Evolutionary conservation across 92 coral and sea anemone genomes (phyloP).

Genomic region (Phymanthus crucifer): DNA sequence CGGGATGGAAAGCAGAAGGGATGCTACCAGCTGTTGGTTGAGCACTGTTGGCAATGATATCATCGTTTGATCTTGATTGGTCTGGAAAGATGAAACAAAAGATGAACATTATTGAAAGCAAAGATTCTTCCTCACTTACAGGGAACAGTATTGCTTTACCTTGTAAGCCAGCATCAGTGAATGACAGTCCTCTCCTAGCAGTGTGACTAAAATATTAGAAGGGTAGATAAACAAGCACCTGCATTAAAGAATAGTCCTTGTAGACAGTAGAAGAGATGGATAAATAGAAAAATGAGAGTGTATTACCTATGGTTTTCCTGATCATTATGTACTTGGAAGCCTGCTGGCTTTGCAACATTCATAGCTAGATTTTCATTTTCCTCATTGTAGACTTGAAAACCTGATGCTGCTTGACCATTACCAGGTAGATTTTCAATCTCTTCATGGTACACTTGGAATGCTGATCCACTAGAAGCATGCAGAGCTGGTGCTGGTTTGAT

Average conservation of each 20-base stretch:
- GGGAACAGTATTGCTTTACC: constrained; percentile 1
- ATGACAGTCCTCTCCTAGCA: constrained; percentile 59
- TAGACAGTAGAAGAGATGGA: neutral
- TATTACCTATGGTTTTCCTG: neutral
- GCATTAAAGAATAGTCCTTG: too few species aligned
- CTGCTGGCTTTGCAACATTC: too few species aligned
- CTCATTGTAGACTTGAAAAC: neutral
- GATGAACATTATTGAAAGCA: neutral
- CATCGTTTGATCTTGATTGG: neutral
- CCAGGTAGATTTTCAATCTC: neutral
- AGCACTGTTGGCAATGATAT: neutral
- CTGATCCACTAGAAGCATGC: neutral
- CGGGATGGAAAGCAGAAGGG: constrained; percentile 43
- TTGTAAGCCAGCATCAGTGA: neutral
- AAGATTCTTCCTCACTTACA: neutral
- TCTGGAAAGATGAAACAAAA: neutral
- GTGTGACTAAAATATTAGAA: constrained; percentile 8
- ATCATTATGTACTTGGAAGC: neutral
- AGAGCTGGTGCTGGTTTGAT: neutral
- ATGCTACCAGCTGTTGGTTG: neutral
- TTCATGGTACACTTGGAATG: neutral
- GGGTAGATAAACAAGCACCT: neutral
- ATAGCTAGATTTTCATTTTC: neutral
- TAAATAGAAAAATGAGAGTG: neutral
- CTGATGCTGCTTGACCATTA: too few species aligned